Evolutionary conservation across 2,888 invertebrate genomes (phyloP).

Genomic region (Neoascia interrupta): DNA sequence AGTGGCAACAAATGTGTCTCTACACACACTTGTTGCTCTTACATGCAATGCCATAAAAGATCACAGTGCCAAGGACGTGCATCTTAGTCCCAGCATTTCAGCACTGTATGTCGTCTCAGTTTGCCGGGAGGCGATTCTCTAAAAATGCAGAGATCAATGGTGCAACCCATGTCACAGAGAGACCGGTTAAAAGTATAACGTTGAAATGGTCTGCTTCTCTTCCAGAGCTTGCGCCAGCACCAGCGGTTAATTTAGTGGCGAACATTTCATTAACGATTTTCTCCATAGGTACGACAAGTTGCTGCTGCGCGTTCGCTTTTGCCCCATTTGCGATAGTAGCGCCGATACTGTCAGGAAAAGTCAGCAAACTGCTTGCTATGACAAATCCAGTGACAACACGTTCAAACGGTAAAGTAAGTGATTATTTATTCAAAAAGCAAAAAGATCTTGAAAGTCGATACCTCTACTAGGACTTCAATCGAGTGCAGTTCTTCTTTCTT

Average conservation of each 20-base stretch:
- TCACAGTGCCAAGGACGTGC: constrained; percentile 63
- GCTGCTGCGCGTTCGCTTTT: neutral
- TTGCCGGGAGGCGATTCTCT: constrained; percentile 31
- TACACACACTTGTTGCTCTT: no score
- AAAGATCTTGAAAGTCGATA: constrained; percentile 56
- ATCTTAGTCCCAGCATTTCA: constrained; percentile 12
- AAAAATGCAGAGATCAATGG: constrained; percentile 54
- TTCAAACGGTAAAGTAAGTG: constrained; percentile 34
- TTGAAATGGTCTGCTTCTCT: constrained; percentile 35
- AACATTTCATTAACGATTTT: constrained; percentile 64
- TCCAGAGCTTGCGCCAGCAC: constrained; percentile 50
- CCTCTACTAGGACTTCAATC: constrained; percentile 36
- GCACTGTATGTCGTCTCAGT: neutral
- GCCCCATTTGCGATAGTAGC: constrained; percentile 36
- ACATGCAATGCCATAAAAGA: constrained; percentile 39
- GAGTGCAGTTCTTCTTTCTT: constrained; percentile 32
- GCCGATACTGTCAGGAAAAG: constrained; percentile 34
- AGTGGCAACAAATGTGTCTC: no score
- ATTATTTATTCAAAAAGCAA: constrained; percentile 59
- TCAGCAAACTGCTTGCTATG: constrained; percentile 15
- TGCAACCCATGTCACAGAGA: constrained; percentile 39
- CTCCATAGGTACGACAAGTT: no score
- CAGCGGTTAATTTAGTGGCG: constrained; percentile 50
- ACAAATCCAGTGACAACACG: constrained; percentile 59
- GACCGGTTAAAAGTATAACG: constrained; percentile 59